Conservation (phyloP, 1,140 invertebrate genomes). For the Drosophila chauvacae region DNA sequence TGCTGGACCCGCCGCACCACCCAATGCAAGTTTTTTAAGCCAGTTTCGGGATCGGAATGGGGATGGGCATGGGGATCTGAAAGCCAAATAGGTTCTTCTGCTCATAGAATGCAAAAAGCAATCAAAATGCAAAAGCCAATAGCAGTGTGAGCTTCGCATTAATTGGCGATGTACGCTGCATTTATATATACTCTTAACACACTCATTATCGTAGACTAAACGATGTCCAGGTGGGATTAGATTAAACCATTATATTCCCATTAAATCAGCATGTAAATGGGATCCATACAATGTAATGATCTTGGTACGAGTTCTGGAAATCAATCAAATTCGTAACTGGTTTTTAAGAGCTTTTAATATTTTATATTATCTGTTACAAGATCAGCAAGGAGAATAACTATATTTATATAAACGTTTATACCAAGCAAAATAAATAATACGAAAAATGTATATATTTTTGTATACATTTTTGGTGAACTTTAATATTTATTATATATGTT, state of each 20-base stretch:
- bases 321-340: background rate
- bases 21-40: constrained; percentile 6
- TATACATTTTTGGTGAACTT: background rate
- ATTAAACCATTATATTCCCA: background rate
- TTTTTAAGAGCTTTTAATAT: background rate
- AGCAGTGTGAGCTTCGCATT: constrained; percentile 23
- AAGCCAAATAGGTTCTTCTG: constrained; percentile 15
- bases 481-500: too few relatives aligned
- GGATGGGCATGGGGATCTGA: background rate
- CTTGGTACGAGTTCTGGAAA: background rate
- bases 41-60: constrained; percentile 3
- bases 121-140: constrained; percentile 43
- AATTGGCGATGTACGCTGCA: background rate
- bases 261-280: constrained; percentile 18
- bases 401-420: background rate
- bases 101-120: constrained; percentile 47
- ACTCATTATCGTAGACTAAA: constrained; percentile 5
- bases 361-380: background rate
- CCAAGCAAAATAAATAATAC: background rate
- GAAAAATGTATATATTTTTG: background rate
- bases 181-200: background rate
- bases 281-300: constrained; percentile 2
- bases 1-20: constrained; percentile 4
- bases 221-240: constrained; percentile 6
- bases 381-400: background rate